These are phyloP conservation scores for Leptodactylus fallax DNA, from an alignment of 2,797 vertebrate genomes.

Conservation along the genomic window DNA sequence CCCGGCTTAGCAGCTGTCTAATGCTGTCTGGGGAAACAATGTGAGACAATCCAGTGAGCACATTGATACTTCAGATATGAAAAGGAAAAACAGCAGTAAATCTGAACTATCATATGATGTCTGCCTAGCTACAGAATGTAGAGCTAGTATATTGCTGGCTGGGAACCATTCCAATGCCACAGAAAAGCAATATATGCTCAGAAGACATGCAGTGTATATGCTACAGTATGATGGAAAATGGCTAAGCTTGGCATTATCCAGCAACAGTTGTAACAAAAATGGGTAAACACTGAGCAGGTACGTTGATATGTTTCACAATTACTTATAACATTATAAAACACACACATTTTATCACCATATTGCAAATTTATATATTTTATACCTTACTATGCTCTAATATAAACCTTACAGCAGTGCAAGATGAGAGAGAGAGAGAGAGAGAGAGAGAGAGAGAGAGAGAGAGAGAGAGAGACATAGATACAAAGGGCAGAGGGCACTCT, in stretches of 20 bases:
- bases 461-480: neutral
- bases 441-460: neutral
- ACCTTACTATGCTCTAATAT: neutral
- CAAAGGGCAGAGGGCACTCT: neutral
- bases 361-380: neutral
- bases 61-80: constrained; percentile 28
- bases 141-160: neutral
- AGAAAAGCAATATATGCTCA: neutral
- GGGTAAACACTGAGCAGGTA: neutral
- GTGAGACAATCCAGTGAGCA: constrained; percentile 30
- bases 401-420: no score
- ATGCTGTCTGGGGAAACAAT: constrained; percentile 81
- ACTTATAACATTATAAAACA: neutral
- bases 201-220: neutral
- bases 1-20: constrained; percentile 85
- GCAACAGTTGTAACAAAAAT: constrained; percentile 16
- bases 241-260: neutral
- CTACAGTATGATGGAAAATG: neutral
- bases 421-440: neutral
- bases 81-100: constrained; percentile 18
- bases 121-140: neutral
- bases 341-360: neutral
- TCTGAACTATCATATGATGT: neutral
- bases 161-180: neutral
- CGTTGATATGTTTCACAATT: neutral